Conservation (phyloP, 2,888 invertebrate genomes). For the Embidobia sp. region DNA sequence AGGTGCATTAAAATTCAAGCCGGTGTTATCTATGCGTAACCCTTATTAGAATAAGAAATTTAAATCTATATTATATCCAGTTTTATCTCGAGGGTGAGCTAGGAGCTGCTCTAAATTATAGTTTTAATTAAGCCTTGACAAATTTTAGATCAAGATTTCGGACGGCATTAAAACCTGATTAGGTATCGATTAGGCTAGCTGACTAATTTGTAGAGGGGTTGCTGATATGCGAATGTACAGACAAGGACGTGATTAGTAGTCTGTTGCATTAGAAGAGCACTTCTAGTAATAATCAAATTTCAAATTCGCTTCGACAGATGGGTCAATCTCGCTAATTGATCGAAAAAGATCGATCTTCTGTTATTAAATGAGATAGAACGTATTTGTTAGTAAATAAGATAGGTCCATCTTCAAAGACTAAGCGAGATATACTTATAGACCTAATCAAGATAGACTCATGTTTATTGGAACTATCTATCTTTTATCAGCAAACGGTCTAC, state of each 20-base stretch:
- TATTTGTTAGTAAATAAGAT: too few relatives aligned
- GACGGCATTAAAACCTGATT: conserved; percentile 32
- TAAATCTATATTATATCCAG: conserved; percentile 23
- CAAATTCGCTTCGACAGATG: too few relatives aligned
- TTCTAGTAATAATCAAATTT: too few relatives aligned
- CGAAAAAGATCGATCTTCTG: too few relatives aligned
- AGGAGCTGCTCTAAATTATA: conserved; percentile 29
- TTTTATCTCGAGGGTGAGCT: conserved; percentile 15
- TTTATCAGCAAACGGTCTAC: too few relatives aligned
- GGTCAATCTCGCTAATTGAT: too few relatives aligned
- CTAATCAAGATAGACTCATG: too few relatives aligned
- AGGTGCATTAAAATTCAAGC: conserved; percentile 32
- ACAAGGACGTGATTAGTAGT: conserved; percentile 9
- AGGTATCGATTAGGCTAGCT: conserved; percentile 33
- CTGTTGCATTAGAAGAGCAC: too few relatives aligned
- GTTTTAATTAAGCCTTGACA: conserved; percentile 51
- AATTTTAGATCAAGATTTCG: conserved; percentile 50
- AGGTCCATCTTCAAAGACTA: too few relatives aligned
- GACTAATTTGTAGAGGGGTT: neutral
- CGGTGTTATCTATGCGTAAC: conserved; percentile 31
- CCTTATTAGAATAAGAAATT: conserved; percentile 31
- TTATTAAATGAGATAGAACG: too few relatives aligned
- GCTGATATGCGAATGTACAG: conserved; percentile 22
- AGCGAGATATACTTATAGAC: too few relatives aligned
- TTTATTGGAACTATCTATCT: too few relatives aligned